A percentile compares a stretch with the other conserved stretches of the same genome.
Conservation (phyloP, 2,113 vertebrate genomes). For the Lota lota region DNA sequence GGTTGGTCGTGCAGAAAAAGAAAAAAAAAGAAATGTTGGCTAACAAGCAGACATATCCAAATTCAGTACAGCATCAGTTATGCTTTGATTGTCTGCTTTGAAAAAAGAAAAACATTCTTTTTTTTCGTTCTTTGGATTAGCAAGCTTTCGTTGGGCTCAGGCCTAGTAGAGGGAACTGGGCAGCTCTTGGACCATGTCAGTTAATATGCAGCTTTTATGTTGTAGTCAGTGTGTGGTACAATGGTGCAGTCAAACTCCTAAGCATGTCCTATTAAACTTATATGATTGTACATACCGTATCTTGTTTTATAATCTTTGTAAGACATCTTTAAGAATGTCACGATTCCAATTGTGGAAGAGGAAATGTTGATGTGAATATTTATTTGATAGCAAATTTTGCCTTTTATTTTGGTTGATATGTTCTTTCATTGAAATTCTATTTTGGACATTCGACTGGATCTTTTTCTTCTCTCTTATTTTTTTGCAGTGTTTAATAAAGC, state of each 20-base stretch:
- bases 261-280: slow-evolving; percentile 74
- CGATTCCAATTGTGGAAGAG: slow-evolving; percentile 29
- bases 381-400: slow-evolving; percentile 60
- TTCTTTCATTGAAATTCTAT: slow-evolving; percentile 59
- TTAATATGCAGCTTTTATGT: slow-evolving; percentile 72
- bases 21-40: slow-evolving; percentile 28
- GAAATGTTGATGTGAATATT: slow-evolving; percentile 72
- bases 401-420: slow-evolving; percentile 50
- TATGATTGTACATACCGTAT: slow-evolving; percentile 74
- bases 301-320: slow-evolving; percentile 77
- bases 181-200: slow-evolving; percentile 49
- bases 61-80: slow-evolving; percentile 45
- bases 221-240: slow-evolving; percentile 69
- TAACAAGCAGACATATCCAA: slow-evolving; percentile 46
- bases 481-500: slow-evolving; percentile 74
- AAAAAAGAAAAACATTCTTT: slow-evolving; percentile 17
- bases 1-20: slow-evolving; percentile 39
- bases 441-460: slow-evolving; percentile 46
- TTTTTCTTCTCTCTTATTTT: slow-evolving; percentile 35
- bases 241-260: slow-evolving; percentile 69
- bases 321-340: slow-evolving; percentile 61
- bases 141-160: slow-evolving; percentile 24
- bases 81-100: slow-evolving; percentile 33
- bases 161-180: slow-evolving; percentile 19
- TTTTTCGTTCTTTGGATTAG: slow-evolving; percentile 30